Base-by-base conservation (phyloP, 1,140 invertebrate species). In the Copidosoma floridanum region DNA sequence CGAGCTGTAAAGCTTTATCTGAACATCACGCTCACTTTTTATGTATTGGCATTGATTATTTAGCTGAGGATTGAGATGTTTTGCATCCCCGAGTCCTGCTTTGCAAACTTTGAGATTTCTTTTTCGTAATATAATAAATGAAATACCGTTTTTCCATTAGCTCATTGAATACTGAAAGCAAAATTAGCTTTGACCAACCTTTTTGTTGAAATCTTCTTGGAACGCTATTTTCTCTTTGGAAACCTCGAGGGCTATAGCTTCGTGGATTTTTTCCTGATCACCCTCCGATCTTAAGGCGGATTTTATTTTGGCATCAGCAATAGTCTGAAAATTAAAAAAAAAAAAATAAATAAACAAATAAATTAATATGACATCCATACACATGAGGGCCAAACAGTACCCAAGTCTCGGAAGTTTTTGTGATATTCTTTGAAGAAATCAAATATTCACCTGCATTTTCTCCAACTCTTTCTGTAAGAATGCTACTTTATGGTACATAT, bases 381-480 rank as follows among this genome's bases (percentile, higher is more conserved):
- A 56, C n/a, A n/a, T n/a, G n/a, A n/a, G n/a, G n/a, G n/a, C n/a
- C n/a, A n/a, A n/a, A n/a, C n/a, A n/a, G n/a, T n/a, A n/a, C n/a
- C n/a, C n/a, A n/a, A n/a, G n/a, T n/a, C n/a, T n/a, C n/a, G n/a
- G n/a, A n/a, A n/a, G n/a, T 32, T 6, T 6, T 32, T 32, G 12
- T 32, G 29, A 12, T 32, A 12, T 12, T 32, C 44, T 29, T 7
- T 1, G 16, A 2, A 0, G 44, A 24, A 43, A n/a, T 37, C 24
- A 48, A 51, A 29, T 50, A 70, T 67, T 71, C 64, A 84, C 83
- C 75, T 83, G 77, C 21, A 81, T 54, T 67, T 86, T 87, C 2
- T 84, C 82, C 44, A 92, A 70, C 76, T 91, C 88, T 65, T 89
- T 90, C 70, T 91, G 89, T 43, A 86, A 82, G 59, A 81, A 85